Conservation (phyloP, 2,113 vertebrate species). For the Anser brachyrhynchus region DNA sequence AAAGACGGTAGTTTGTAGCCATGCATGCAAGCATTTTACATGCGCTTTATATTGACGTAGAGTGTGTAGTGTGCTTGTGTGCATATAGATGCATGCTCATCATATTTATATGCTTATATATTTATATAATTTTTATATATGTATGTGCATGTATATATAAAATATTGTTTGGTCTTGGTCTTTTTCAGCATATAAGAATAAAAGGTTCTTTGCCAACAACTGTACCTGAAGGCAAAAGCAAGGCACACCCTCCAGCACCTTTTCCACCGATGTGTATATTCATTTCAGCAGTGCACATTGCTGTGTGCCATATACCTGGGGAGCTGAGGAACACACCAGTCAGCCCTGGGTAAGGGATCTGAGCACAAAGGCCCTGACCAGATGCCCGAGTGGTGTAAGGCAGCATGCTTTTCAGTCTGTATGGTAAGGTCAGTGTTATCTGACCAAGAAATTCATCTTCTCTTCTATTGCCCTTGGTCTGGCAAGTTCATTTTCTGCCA, state of each 20-base stretch:
- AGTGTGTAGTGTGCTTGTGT: background rate
- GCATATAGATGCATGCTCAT: background rate
- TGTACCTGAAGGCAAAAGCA: background rate
- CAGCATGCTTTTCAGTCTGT: background rate
- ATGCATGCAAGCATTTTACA: accelerated
- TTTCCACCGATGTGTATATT: background rate
- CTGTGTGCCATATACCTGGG: background rate
- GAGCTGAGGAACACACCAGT: background rate
- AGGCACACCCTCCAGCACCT: background rate
- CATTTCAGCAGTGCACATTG: background rate
- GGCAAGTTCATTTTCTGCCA: background rate
- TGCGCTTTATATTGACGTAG: background rate
- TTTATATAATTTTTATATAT: background rate
- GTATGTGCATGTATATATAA: background rate
- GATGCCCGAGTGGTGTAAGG: background rate
- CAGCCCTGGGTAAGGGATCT: background rate
- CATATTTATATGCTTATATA: background rate
- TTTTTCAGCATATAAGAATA: background rate
- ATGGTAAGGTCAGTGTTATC: background rate
- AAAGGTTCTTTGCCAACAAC: background rate
- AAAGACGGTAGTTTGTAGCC: background rate
- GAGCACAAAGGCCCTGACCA: accelerated
- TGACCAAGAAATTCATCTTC: background rate
- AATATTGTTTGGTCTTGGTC: too few species aligned
- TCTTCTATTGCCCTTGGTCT: background rate